Evolutionary conservation across 1,140 invertebrate genomes (phyloP).

Genomic region (Atta cephalotes): DNA sequence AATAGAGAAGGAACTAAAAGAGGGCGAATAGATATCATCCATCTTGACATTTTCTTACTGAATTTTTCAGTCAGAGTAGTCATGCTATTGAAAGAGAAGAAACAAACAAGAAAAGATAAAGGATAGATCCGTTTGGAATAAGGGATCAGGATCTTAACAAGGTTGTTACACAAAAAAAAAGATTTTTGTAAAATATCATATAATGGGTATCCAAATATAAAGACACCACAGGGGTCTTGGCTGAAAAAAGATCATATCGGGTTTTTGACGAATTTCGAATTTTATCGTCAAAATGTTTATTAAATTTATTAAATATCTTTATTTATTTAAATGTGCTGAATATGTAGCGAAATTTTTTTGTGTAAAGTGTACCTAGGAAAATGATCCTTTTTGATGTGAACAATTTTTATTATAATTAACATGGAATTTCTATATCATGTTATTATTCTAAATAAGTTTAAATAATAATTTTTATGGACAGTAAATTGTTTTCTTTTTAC

Average conservation of each 20-base stretch:
- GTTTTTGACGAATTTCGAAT: neutral
- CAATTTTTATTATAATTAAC: neutral
- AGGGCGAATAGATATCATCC: constrained; percentile 80
- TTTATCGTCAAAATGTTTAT: neutral
- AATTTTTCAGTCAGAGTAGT: constrained; percentile 78
- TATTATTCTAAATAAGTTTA: too few relatives aligned
- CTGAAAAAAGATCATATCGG: neutral
- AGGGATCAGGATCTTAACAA: too few relatives aligned
- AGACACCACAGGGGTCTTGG: neutral
- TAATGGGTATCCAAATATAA: neutral
- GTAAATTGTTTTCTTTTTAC: too few relatives aligned
- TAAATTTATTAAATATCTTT: neutral
- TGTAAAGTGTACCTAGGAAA: neutral
- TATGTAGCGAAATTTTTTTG: neutral
- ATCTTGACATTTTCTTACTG: constrained; percentile 82
- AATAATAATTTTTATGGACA: too few relatives aligned
- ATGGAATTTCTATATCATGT: too few relatives aligned
- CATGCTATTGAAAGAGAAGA: constrained; percentile 55
- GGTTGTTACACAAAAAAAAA: neutral
- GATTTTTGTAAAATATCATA: neutral
- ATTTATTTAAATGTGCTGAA: neutral
- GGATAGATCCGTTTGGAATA: neutral
- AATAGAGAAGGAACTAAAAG: neutral
- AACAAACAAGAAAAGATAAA: neutral
- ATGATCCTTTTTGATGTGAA: neutral